phyloP scores from a whole-genome alignment of 2,888 invertebrate genomes.

The Trissoscelio sp. region DNA sequence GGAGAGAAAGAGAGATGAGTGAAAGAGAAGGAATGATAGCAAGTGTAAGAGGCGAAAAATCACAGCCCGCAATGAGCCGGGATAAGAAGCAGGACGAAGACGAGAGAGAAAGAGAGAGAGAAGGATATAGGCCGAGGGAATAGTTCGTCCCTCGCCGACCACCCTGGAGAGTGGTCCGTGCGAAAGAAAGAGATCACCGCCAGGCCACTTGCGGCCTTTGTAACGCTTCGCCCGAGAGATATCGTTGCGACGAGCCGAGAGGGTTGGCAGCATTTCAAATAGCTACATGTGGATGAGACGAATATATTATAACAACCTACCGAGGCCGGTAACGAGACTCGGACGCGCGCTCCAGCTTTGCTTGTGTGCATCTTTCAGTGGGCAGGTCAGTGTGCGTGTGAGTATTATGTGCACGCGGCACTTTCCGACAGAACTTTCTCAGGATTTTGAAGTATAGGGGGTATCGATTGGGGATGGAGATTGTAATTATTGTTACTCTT shows the following conservation, averaged over 20 bases:
- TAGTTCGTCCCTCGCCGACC: constrained; percentile 76
- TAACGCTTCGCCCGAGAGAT: constrained; percentile 64
- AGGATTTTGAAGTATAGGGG: constrained; percentile 33
- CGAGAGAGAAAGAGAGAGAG: constrained; percentile 34
- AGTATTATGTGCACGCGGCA: neutral
- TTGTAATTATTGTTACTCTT: constrained; percentile 37
- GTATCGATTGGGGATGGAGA: constrained; percentile 49
- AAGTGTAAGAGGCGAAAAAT: constrained; percentile 60
- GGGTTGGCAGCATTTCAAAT: constrained; percentile 69
- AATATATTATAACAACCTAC: constrained; percentile 68
- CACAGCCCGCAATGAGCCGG: constrained; percentile 63
- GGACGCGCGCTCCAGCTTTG: constrained; percentile 21
- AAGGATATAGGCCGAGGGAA: constrained; percentile 61
- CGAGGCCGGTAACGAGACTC: constrained; percentile 57
- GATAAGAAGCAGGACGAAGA: constrained; percentile 60
- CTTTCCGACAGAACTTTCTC: constrained; percentile 50
- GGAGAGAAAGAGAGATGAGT: neutral
- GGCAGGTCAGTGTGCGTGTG: neutral
- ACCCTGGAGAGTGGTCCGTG: constrained; percentile 76
- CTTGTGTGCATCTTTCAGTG: neutral
- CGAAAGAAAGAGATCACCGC: constrained; percentile 69
- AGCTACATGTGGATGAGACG: constrained; percentile 67
- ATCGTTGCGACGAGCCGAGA: constrained; percentile 58
- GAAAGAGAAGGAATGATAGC: neutral
- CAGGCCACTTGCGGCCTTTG: constrained; percentile 64